Evolutionary conservation across 2,113 vertebrate species (phyloP).

Genomic region (Nycticebus coucang): DNA sequence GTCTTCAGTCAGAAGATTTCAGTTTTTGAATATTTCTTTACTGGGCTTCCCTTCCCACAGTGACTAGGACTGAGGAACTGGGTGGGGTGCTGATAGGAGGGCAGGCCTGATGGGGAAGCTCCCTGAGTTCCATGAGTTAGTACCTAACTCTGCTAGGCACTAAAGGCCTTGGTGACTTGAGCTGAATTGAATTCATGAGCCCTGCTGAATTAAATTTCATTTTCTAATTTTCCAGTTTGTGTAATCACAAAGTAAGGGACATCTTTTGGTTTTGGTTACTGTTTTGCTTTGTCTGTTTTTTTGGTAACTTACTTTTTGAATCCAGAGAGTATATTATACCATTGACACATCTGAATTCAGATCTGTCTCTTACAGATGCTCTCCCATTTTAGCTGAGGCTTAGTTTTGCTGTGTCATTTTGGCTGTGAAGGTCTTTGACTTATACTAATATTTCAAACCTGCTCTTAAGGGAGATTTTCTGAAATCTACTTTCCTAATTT

Average conservation of each 20-base stretch:
- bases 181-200: neutral
- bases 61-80: neutral
- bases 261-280: neutral
- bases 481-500: neutral
- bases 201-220: neutral
- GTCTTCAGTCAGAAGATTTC: neutral
- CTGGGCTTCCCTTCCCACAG: neutral
- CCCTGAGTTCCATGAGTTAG: neutral
- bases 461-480: slow-evolving; percentile 30
- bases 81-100: neutral
- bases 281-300: neutral
- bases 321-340: neutral
- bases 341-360: neutral
- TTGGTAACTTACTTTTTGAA: neutral
- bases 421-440: neutral
- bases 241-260: slow-evolving; percentile 5
- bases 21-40: neutral
- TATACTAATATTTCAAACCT: slow-evolving; percentile 3
- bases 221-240: slow-evolving; percentile 30
- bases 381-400: neutral
- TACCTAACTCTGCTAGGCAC: neutral
- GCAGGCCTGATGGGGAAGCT: neutral
- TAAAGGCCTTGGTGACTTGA: neutral
- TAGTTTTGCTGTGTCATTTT: neutral
- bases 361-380: neutral